phyloP scores from a whole-genome alignment of 2,888 invertebrate species.

The Callyntrura sp. region DNA sequence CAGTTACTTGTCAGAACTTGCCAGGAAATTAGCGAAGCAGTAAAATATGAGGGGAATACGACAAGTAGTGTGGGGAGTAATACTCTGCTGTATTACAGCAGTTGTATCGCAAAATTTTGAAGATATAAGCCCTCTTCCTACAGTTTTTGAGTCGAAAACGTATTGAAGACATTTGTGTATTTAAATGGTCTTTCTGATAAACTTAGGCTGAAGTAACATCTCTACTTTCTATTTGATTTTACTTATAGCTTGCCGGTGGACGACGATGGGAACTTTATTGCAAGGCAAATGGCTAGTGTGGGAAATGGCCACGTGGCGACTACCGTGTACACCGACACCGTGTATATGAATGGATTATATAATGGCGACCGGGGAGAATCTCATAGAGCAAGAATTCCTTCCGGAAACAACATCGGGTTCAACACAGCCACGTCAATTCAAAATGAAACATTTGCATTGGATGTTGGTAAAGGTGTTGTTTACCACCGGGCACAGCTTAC shows the following conservation, averaged over 20 bases:
- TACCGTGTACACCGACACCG: constrained; percentile 82
- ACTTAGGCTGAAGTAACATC: too few relatives aligned
- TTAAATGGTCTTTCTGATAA: too few relatives aligned
- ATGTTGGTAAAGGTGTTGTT: constrained; percentile 81
- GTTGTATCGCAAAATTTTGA: constrained; percentile 64
- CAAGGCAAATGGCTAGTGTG: constrained; percentile 82
- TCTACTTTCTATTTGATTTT: too few relatives aligned
- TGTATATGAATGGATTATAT: constrained; percentile 84
- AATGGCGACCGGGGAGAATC: constrained; percentile 83
- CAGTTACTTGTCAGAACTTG: not conserved
- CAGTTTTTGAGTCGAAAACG: constrained; percentile 77
- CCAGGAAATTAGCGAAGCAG: not conserved
- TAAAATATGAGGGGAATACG: too few relatives aligned
- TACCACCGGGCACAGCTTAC: constrained; percentile 67
- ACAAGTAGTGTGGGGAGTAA: not conserved
- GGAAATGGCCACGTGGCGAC: constrained; percentile 84
- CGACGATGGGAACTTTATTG: constrained; percentile 74
- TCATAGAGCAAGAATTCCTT: constrained; percentile 83
- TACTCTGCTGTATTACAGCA: not conserved
- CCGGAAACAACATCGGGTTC: constrained; percentile 81
- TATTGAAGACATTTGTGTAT: constrained; percentile 14
- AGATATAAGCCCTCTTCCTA: constrained; percentile 75
- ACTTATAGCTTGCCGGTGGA: constrained; percentile 77
- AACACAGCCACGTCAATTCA: not conserved
- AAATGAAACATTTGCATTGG: constrained; percentile 77